phyloP scores from a whole-genome alignment of 2,113 vertebrate genomes.

The Dipodomys ordii region DNA sequence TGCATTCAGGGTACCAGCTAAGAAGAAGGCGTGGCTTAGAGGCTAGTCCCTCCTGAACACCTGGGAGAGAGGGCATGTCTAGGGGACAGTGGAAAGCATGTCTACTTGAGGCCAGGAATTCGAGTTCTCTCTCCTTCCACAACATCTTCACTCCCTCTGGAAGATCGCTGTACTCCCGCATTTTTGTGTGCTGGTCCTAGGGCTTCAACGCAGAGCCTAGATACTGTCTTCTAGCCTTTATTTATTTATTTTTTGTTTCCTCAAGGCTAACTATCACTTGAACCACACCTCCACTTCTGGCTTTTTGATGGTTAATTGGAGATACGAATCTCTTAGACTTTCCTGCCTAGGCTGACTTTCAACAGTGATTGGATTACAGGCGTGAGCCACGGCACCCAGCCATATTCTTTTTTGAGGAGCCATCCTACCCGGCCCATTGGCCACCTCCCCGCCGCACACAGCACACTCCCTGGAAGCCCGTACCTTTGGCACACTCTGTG shows the following conservation, averaged over 20 bases:
- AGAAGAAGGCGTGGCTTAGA: not conserved
- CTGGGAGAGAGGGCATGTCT: not conserved
- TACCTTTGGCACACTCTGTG: constrained; percentile 93
- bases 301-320: no score
- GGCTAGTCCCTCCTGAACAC: not conserved
- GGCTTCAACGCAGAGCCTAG: no score
- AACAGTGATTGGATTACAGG: no score
- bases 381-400: no score
- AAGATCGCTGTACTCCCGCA: not conserved
- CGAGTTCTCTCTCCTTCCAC: not conserved
- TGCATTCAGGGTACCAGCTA: not conserved
- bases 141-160: not conserved
- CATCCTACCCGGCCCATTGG: not conserved
- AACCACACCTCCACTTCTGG: no score
- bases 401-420: not conserved
- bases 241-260: no score
- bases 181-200: no score
- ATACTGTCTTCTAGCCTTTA: no score
- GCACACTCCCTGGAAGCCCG: fast-evolving
- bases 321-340: no score
- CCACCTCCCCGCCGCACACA: not conserved
- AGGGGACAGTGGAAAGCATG: not conserved
- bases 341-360: no score
- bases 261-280: not conserved
- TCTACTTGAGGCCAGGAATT: not conserved